Conservation (phyloP, 2,113 vertebrate species). For the Otis tarda region DNA sequence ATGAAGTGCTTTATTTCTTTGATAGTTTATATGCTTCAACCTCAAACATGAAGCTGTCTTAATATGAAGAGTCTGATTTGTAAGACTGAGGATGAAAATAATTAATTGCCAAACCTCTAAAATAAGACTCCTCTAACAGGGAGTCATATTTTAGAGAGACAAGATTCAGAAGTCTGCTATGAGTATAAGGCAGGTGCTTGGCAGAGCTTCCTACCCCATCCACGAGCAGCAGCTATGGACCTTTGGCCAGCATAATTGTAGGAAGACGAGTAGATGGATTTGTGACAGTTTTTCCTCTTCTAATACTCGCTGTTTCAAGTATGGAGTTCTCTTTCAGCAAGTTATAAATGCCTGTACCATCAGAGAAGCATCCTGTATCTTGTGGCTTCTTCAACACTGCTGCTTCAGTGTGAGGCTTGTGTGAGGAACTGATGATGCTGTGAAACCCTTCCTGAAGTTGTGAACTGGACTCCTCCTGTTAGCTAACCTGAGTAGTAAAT, state of each 20-base stretch:
- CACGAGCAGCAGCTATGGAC: background rate
- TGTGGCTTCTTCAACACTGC: background rate
- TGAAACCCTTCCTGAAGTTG: background rate
- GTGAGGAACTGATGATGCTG: background rate
- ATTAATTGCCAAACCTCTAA: background rate
- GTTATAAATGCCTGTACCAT: background rate
- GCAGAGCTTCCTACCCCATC: background rate
- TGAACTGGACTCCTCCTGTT: background rate
- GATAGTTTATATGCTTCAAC: background rate
- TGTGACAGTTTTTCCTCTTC: background rate
- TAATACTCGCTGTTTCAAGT: background rate
- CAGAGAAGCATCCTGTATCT: background rate
- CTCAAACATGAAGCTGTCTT: background rate
- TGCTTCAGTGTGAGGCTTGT: background rate
- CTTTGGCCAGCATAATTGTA: background rate
- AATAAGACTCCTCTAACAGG: background rate
- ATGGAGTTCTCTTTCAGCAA: background rate
- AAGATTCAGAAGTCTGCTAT: background rate
- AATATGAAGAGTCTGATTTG: background rate
- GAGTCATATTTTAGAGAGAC: background rate
- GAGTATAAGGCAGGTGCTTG: background rate
- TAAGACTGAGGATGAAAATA: background rate
- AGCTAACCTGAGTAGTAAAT: constrained; percentile 23
- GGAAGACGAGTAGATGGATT: background rate
- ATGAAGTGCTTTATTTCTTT: background rate